Percentiles rank a stretch among this genome's conserved stretches.
Evolutionary conservation across 2,113 vertebrate species (phyloP).

Genomic region (Cololabis saira): DNA sequence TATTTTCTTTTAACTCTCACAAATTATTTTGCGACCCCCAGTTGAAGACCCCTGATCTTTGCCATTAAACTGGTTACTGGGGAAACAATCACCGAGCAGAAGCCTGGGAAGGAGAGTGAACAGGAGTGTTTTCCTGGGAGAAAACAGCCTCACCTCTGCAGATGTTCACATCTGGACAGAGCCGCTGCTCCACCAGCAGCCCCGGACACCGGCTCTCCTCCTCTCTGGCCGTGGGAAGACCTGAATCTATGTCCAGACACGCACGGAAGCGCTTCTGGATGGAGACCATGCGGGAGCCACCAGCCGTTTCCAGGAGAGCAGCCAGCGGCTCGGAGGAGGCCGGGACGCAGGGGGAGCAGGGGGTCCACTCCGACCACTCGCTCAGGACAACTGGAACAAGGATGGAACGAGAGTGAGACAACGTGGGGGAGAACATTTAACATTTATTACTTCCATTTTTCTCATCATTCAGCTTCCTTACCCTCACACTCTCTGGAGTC

Average conservation of each 20-base stretch:
- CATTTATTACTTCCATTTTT: neutral
- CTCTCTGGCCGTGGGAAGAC: conserved; percentile 64
- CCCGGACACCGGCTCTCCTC: conserved; percentile 67
- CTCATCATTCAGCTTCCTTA: conserved; percentile 47
- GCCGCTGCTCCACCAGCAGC: conserved; percentile 78
- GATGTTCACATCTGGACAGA: conserved; percentile 77
- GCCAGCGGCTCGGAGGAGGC: conserved; percentile 14
- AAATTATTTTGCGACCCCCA: too few species aligned
- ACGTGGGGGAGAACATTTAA: neutral
- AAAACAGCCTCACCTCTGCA: conserved; percentile 82
- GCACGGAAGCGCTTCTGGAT: conserved; percentile 84
- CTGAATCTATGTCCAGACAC: conserved; percentile 86
- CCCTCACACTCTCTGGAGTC: conserved; percentile 85
- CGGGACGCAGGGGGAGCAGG: conserved; percentile 84
- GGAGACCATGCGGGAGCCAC: conserved; percentile 57
- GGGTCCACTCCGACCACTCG: conserved; percentile 88
- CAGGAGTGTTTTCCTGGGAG: neutral
- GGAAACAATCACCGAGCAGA: too few species aligned
- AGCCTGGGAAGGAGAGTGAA: neutral
- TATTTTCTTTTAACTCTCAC: too few species aligned
- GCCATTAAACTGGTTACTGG: too few species aligned
- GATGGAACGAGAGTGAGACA: neutral
- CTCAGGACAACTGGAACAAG: conserved; percentile 80
- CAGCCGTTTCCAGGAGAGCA: neutral
- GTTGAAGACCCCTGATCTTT: too few species aligned